Conservation (phyloP, 2,113 vertebrate species). For the Festucalex cinctus region DNA sequence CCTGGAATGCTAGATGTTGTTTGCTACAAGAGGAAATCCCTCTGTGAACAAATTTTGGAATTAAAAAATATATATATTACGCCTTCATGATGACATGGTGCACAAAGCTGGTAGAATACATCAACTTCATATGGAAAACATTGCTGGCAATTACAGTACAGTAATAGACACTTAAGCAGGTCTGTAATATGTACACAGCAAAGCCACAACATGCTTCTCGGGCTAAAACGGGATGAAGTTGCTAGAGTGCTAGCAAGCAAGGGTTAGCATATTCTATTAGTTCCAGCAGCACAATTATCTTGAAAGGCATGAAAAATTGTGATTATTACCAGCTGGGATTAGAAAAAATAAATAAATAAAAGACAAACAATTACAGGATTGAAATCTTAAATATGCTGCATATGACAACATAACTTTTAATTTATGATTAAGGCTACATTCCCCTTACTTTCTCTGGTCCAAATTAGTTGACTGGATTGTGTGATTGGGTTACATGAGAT, state of each 20-base stretch:
- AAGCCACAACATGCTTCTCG: constrained; percentile 38
- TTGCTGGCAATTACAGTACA: constrained; percentile 63
- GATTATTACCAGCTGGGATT: constrained; percentile 39
- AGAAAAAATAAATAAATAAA: constrained; percentile 2
- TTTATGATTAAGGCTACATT: not conserved
- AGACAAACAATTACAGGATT: constrained; percentile 8
- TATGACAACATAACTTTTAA: not conserved
- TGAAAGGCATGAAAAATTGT: constrained; percentile 22
- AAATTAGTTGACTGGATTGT: not conserved
- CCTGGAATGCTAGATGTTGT: constrained; percentile 7
- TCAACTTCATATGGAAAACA: constrained; percentile 56
- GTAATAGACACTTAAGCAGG: constrained; percentile 64
- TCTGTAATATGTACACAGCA: constrained; percentile 62
- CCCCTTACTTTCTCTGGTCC: not conserved
- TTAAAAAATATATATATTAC: not conserved
- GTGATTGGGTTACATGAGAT: not conserved
- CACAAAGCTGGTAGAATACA: constrained; percentile 21
- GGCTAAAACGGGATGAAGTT: constrained; percentile 1
- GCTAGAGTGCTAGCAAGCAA: constrained; percentile 20
- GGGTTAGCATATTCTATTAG: constrained; percentile 6
- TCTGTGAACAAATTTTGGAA: not conserved
- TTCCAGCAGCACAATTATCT: constrained; percentile 29
- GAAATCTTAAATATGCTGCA: not conserved
- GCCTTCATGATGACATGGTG: constrained; percentile 15
- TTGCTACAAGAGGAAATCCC: constrained; percentile 13